Evolutionary conservation across 2,888 invertebrate species (phyloP), one percentile per base, ranked within the genome.

Genomic region (Tenthredo amoena): DNA sequence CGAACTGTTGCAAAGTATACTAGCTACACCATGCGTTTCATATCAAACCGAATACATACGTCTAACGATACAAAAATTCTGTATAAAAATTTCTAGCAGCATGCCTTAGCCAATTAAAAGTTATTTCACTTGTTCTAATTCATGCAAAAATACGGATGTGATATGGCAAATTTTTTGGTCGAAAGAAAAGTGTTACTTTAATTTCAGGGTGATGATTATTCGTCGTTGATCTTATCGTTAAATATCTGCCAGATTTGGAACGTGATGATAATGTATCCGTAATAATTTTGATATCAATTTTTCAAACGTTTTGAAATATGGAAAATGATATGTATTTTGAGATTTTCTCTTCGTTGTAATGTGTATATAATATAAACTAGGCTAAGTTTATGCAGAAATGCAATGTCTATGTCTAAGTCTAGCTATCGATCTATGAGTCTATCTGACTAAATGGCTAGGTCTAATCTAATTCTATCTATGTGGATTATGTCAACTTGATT

Each of bases 401-500:
- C 62, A 81, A 62, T 81, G 12, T 81, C 58, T 81, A 81, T 81
- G 37, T 58, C 79, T 81, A 81, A 50, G n/a, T 76, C 76, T 76
- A 47, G 21, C 15, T 47, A 62, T 81, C 58, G 37, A 62, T 81
- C 81, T 81, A 81, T 81, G n/a, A 77, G 18, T 77, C 47, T 26
- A 77, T 55, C 77, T 55, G 50, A 77, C 50, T 77, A 77, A 47
- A 40, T 34, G 50, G 83, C 83, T 74, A 74, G 50, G 34, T 82
- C 77, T 77, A 77, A 31, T 84, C 74, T 84, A 85, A 34, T 77
- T 88, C 89, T 89, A 90, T 87, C 88, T 89, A 89, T 87, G 87
- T 89, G 88, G 88, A 89, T 90, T 89, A 90, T 90, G 89, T 91
- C 89, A 88, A 90, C 89, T 90, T 92, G 86, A 68, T 88, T 93